These are phyloP conservation scores for Coendou prehensilis DNA, from an alignment of 2,797 vertebrate species.

Conservation along the genomic window DNA sequence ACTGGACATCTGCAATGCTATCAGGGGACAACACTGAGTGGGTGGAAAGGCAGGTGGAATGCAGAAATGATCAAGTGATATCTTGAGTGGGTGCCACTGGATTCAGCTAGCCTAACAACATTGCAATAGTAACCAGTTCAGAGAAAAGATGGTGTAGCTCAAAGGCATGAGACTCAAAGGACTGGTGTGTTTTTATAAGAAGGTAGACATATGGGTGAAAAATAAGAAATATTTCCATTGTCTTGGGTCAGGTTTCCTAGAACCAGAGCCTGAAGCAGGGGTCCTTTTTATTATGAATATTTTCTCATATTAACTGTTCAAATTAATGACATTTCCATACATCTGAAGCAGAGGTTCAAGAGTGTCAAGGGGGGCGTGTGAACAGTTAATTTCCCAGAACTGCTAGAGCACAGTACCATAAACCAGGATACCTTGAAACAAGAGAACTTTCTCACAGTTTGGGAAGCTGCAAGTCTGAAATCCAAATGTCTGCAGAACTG, in stretches of 20 bases:
- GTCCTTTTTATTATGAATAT: not conserved
- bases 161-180: not conserved
- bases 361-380: not conserved
- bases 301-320: not conserved
- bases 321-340: not conserved
- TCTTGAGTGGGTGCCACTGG: not conserved
- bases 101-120: not conserved
- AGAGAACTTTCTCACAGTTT: not conserved
- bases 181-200: not conserved
- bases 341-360: not conserved
- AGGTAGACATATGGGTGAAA: not conserved
- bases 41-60: not conserved
- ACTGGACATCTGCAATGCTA: not conserved
- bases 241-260: not conserved
- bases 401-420: not conserved
- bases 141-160: not conserved
- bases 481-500: not conserved
- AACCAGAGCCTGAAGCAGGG: not conserved
- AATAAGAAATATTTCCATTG: slow-evolving; percentile 15
- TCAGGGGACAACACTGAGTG: not conserved
- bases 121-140: not conserved
- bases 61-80: not conserved
- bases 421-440: not conserved
- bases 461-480: not conserved
- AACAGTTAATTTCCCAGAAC: not conserved